Conservation (phyloP, 2,797 vertebrate genomes). For the Hyperoplus lanceolatus region DNA sequence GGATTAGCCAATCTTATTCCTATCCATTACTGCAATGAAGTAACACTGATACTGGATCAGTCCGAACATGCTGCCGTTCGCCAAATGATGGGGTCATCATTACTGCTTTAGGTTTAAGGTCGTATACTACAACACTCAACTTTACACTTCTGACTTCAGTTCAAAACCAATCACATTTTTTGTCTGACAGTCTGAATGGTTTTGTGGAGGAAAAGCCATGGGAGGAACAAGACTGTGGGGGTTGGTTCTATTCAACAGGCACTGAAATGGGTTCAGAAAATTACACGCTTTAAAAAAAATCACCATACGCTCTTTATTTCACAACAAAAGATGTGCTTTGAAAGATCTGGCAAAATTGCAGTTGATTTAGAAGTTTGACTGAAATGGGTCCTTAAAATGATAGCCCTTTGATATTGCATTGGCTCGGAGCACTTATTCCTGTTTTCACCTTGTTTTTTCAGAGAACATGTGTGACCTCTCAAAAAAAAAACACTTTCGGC, state of each 20-base stretch:
- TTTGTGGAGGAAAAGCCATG: constrained; percentile 18
- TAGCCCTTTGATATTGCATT: constrained; percentile 9
- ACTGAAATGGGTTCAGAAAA: constrained; percentile 44
- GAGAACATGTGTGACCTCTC: constrained; percentile 31
- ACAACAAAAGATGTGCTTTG: background rate
- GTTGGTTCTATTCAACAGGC: constrained; percentile 54
- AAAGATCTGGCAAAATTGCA: constrained; percentile 12
- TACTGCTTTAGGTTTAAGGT: constrained; percentile 12
- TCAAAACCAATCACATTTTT: constrained; percentile 6
- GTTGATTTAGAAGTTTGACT: constrained; percentile 5
- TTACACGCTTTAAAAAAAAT: constrained; percentile 28
- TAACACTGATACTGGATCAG: constrained; percentile 33
- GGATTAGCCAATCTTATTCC: constrained; percentile 47
- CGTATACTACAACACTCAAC: background rate
- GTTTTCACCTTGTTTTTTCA: constrained; percentile 43
- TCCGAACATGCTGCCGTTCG: background rate
- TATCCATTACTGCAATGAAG: constrained; percentile 32
- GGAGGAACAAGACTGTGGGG: constrained; percentile 22
- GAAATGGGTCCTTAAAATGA: constrained; percentile 20
- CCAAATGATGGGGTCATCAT: background rate
- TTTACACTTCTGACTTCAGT: constrained; percentile 27
- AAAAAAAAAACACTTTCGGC: constrained; percentile 7
- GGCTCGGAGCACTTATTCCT: constrained; percentile 24
- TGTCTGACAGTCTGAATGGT: constrained; percentile 27
- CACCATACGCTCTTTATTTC: constrained; percentile 31